Conservation (phyloP, 2,888 invertebrate genomes). For the Pterobdella sp. region DNA sequence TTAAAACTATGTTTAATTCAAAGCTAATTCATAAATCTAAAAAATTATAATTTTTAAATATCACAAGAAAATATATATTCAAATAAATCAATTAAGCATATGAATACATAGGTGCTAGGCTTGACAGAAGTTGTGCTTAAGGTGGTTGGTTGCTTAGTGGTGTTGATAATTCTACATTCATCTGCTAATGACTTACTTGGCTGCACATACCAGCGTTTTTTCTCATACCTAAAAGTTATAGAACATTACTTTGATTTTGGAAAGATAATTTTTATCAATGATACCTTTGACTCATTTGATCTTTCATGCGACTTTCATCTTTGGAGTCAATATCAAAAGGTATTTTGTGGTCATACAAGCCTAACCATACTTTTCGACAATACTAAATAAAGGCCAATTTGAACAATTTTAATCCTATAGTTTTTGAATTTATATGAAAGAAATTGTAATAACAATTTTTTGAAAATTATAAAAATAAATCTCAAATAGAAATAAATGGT, state of each 20-base stretch:
- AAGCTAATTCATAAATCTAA: too few relatives aligned
- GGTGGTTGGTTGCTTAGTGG: conserved; percentile 42
- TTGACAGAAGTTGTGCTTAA: conserved; percentile 13
- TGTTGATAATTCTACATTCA: conserved; percentile 46
- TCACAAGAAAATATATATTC: too few relatives aligned
- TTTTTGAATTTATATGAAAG: background rate
- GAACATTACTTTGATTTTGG: too few relatives aligned
- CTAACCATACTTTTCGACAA: conserved; percentile 85
- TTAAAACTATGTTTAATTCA: too few relatives aligned
- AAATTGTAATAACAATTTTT: background rate
- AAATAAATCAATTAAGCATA: too few relatives aligned
- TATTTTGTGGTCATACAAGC: conserved; percentile 61
- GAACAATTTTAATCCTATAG: background rate
- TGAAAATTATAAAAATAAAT: background rate
- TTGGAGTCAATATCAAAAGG: conserved; percentile 60
- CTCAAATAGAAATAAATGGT: background rate
- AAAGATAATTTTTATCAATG: too few relatives aligned
- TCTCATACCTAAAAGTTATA: conserved; percentile 80
- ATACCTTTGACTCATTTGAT: conserved; percentile 88
- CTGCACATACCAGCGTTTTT: conserved; percentile 62
- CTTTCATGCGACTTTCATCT: conserved; percentile 81
- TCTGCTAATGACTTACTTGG: conserved; percentile 52
- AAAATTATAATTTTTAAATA: too few relatives aligned
- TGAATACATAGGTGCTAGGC: too few relatives aligned
- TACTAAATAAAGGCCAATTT: conserved; percentile 52